Evolutionary conservation across 1,140 invertebrate genomes (phyloP).

Genomic region (Solen grandis): DNA sequence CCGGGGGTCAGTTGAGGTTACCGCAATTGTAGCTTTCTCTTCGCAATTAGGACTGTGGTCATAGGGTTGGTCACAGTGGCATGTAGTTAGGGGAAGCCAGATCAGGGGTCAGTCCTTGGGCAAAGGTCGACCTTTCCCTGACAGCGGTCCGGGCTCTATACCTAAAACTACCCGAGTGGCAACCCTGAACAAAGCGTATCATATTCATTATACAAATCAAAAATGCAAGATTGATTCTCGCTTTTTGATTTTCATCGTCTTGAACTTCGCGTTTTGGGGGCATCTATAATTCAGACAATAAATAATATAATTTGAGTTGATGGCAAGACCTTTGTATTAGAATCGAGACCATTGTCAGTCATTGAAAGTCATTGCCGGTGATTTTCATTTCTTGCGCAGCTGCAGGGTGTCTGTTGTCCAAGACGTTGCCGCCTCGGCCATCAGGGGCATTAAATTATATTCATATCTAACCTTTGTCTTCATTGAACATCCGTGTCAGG

Average conservation of each 20-base stretch:
- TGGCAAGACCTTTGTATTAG: constrained; percentile 53
- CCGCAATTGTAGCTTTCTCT: constrained; percentile 51
- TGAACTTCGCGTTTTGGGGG: constrained; percentile 49
- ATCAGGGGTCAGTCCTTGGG: constrained; percentile 54
- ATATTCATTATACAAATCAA: constrained; percentile 60
- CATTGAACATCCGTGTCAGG: too few species aligned
- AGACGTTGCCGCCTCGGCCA: too few species aligned
- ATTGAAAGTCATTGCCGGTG: constrained; percentile 53
- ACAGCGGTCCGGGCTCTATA: constrained; percentile 45
- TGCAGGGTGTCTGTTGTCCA: constrained; percentile 19
- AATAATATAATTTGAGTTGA: constrained; percentile 56
- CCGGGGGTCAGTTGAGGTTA: constrained; percentile 38
- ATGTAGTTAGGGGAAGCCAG: constrained; percentile 48
- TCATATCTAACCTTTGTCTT: too few species aligned
- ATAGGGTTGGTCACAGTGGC: constrained; percentile 51
- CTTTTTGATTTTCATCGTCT: constrained; percentile 52
- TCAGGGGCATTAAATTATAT: too few species aligned
- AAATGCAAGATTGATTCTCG: constrained; percentile 54
- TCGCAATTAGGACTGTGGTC: constrained; percentile 52
- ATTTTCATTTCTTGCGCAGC: constrained; percentile 45
- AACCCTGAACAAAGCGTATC: constrained; percentile 54
- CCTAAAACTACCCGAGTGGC: constrained; percentile 52
- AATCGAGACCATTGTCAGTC: constrained; percentile 48
- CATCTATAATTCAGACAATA: constrained; percentile 52
- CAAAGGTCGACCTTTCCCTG: constrained; percentile 53